Evolutionary conservation across 2,888 invertebrate species (phyloP).

Genomic region (Drosophila borborema): DNA sequence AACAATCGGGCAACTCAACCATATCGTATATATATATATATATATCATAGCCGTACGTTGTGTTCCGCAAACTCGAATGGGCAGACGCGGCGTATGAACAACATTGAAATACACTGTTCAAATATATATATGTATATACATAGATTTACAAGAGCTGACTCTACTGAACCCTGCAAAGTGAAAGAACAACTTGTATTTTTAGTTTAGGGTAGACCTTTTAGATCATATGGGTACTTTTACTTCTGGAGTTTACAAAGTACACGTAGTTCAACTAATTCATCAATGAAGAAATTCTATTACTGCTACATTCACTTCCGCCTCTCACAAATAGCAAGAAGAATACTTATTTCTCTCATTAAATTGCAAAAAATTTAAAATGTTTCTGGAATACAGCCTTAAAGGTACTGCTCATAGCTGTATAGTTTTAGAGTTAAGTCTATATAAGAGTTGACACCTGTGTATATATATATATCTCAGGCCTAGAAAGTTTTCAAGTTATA

Average conservation of each 20-base stretch:
- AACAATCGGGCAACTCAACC: slow-evolving; percentile 39
- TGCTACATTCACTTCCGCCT: not conserved
- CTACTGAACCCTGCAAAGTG: too few relatives aligned
- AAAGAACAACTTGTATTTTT: not conserved
- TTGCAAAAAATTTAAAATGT: too few relatives aligned
- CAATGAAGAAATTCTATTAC: not conserved
- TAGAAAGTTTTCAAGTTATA: not conserved
- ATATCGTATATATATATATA: slow-evolving; percentile 21
- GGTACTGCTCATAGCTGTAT: too few relatives aligned
- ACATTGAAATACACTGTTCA: not conserved
- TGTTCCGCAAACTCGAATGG: slow-evolving; percentile 5
- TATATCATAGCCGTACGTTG: slow-evolving; percentile 1
- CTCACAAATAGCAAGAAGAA: not conserved
- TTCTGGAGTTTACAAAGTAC: not conserved
- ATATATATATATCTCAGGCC: not conserved
- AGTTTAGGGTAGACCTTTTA: not conserved
- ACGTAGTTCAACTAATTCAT: not conserved
- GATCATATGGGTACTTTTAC: not conserved
- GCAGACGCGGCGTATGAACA: slow-evolving; percentile 36
- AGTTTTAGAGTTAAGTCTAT: too few relatives aligned
- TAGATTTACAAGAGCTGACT: too few relatives aligned
- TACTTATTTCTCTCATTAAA: not conserved
- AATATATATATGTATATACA: too few relatives aligned
- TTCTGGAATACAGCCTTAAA: too few relatives aligned
- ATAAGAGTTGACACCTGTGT: too few relatives aligned